Evolutionary conservation across 2,888 invertebrate species (phyloP).

Genomic region (Synergus umbraculus): DNA sequence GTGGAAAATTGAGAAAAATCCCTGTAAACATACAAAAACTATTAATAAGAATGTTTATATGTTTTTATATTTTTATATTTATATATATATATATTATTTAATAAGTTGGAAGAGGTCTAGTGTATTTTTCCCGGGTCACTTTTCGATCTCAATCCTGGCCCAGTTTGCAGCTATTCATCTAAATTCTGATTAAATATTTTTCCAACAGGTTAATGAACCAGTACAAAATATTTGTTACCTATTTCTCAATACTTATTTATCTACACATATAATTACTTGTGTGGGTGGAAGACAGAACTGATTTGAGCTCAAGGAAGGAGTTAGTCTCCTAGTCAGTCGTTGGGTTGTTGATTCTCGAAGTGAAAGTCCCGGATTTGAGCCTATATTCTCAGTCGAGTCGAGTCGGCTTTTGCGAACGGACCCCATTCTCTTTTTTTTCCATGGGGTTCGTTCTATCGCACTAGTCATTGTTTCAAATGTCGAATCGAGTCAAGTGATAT

Average conservation of each 20-base stretch:
- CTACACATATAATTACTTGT: neutral
- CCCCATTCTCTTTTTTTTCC: neutral
- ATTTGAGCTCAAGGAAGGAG: slow-evolving; percentile 43
- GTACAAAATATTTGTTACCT: neutral
- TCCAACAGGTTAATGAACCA: neutral
- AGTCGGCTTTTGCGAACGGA: neutral
- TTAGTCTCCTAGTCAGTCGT: neutral
- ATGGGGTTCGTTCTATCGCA: neutral
- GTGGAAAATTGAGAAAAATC: no score
- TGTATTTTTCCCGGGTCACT: neutral
- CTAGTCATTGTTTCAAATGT: slow-evolving; percentile 4
- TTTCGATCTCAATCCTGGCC: neutral
- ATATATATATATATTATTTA: no score
- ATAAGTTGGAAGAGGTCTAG: no score
- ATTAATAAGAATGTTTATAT: no score
- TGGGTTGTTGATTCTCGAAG: slow-evolving; percentile 37
- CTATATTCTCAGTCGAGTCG: slow-evolving; percentile 3
- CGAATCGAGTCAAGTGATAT: neutral
- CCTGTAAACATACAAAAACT: no score
- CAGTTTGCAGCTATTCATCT: no score
- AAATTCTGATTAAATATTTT: neutral
- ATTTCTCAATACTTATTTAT: neutral
- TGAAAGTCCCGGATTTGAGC: slow-evolving; percentile 52
- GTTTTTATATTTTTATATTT: no score
- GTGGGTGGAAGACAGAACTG: slow-evolving; percentile 41